Conservation (phyloP, 2,797 vertebrate genomes). For the Coendou prehensilis region DNA sequence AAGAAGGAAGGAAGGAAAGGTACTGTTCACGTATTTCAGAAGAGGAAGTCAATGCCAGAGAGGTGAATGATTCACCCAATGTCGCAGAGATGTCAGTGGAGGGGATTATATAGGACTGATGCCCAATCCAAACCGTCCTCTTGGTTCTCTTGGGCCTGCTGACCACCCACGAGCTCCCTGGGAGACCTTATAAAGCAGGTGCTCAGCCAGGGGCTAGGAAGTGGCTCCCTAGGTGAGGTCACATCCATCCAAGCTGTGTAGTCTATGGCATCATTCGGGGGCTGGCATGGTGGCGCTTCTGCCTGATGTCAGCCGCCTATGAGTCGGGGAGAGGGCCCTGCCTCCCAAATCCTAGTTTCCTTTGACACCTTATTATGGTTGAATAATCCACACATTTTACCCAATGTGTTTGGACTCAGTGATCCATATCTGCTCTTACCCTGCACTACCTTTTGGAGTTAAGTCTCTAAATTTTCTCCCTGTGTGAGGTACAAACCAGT, state of each 20-base stretch:
- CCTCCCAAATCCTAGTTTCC: not conserved
- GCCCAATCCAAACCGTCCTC: not conserved
- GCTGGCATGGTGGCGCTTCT: not conserved
- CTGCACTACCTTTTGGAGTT: not conserved
- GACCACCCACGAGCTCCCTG: not conserved
- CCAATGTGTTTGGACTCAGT: constrained; percentile 45
- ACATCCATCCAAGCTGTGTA: not conserved
- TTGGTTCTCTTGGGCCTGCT: not conserved
- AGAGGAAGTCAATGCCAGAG: not conserved
- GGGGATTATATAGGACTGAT: not conserved
- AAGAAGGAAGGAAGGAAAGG: no score
- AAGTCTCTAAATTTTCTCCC: constrained; percentile 44
- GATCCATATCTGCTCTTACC: constrained; percentile 36
- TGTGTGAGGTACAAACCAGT: not conserved
- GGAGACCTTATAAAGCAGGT: not conserved
- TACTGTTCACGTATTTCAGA: not conserved
- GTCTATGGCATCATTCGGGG: constrained; percentile 9
- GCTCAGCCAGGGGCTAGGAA: not conserved
- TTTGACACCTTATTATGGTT: constrained; percentile 35
- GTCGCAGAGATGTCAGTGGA: not conserved
- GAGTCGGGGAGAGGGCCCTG: not conserved
- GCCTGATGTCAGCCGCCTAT: not conserved
- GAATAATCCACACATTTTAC: not conserved
- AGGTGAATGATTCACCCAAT: not conserved
- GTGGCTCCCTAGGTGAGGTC: not conserved